Evolutionary conservation across 1,140 invertebrate species (phyloP).

Genomic region (Melipona quadrifasciata): DNA sequence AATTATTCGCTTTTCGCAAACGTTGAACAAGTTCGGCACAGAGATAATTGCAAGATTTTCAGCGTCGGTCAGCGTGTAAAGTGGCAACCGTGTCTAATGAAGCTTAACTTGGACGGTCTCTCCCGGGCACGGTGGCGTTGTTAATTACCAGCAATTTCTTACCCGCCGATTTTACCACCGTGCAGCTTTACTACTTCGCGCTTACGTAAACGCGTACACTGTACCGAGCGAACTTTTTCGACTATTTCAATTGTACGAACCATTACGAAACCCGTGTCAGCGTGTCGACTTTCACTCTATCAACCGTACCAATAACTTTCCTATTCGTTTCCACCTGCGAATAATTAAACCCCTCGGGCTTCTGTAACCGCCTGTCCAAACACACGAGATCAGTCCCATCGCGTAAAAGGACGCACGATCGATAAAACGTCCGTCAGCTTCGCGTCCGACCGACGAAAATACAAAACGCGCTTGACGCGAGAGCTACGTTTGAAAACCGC

Average conservation of each 20-base stretch:
- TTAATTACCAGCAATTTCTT: conserved; percentile 23
- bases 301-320: not conserved
- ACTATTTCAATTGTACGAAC: conserved; percentile 8
- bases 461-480: not conserved
- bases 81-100: not conserved
- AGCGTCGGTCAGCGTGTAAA: not conserved
- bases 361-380: not conserved
- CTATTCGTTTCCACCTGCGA: not conserved
- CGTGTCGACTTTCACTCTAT: conserved; percentile 22
- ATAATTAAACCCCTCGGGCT: not conserved
- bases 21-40: not conserved
- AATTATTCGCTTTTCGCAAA: not conserved
- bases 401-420: not conserved
- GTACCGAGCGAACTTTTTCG: not conserved
- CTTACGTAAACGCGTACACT: conserved; percentile 18
- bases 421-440: not conserved
- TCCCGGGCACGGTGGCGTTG: not conserved
- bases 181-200: conserved; percentile 8
- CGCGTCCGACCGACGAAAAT: not conserved
- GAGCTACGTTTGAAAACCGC: too few relatives aligned
- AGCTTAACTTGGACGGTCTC: not conserved
- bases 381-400: not conserved
- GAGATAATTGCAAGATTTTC: not conserved
- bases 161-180: conserved; percentile 4
- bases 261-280: conserved; percentile 4